Conservation (phyloP, 2,113 vertebrate species). For the Jacana jacana region DNA sequence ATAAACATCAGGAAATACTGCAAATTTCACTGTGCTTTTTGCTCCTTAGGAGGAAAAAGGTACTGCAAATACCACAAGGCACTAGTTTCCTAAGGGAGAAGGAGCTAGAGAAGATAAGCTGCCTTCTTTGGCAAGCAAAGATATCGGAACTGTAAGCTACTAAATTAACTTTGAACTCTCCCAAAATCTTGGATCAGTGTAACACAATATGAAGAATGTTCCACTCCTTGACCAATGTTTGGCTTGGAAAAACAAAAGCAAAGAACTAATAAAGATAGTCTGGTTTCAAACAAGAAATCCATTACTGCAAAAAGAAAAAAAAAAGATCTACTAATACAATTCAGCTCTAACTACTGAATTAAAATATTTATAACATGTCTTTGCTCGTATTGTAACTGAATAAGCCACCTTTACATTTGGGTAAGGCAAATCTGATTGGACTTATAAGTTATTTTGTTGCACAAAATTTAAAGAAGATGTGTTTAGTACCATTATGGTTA, state of each 20-base stretch:
- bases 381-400: neutral
- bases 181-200: neutral
- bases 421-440: neutral
- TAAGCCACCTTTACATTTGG: neutral
- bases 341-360: neutral
- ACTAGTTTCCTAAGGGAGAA: neutral
- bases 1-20: constrained; percentile 22
- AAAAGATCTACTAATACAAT: neutral
- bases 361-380: neutral
- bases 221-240: constrained; percentile 1
- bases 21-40: neutral
- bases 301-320: neutral
- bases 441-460: neutral
- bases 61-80: neutral
- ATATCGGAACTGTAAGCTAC: neutral
- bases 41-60: neutral
- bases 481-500: neutral
- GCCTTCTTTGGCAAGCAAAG: constrained; percentile 12
- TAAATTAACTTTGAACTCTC: constrained; percentile 23
- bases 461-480: neutral
- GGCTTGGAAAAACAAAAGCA: constrained; percentile 34
- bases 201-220: neutral
- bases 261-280: neutral
- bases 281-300: neutral
- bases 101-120: neutral